Evolutionary conservation across 2,113 vertebrate species (phyloP).

Genomic region (Poicephalus meyeri): DNA sequence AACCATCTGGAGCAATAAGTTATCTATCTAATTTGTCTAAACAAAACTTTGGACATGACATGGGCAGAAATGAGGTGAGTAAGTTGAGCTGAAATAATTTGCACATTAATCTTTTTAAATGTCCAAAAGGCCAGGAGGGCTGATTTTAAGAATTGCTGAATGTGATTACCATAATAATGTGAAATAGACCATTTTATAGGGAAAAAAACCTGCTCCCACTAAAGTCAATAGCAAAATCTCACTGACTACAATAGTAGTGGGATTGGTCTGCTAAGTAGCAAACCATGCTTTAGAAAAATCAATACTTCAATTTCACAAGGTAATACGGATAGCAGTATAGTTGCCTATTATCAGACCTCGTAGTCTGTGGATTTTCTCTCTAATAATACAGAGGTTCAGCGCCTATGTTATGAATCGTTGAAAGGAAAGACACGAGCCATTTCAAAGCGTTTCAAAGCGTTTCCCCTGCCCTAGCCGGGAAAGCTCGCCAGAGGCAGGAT

Average conservation of each 20-base stretch:
- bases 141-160: slow-evolving; percentile 15
- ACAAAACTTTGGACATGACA: slow-evolving; percentile 42
- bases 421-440: neutral
- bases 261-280: slow-evolving; percentile 52
- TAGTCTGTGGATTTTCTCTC: neutral
- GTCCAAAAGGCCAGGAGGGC: neutral
- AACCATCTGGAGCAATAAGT: slow-evolving; percentile 45
- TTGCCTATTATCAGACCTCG: neutral
- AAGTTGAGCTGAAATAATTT: slow-evolving; percentile 19
- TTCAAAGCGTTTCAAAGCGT: neutral
- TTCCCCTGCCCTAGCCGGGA: neutral
- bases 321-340: slow-evolving; percentile 30
- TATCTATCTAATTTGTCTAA: slow-evolving; percentile 15
- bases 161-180: slow-evolving; percentile 26
- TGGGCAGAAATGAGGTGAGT: slow-evolving; percentile 34
- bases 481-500: slow-evolving; percentile 8
- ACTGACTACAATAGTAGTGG: neutral
- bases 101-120: slow-evolving; percentile 18
- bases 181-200: slow-evolving; percentile 34
- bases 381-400: slow-evolving; percentile 9
- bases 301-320: slow-evolving; percentile 51
- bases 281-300: slow-evolving; percentile 61
- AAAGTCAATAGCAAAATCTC: slow-evolving; percentile 38
- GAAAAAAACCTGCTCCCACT: neutral
- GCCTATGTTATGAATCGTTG: neutral